phyloP scores from a whole-genome alignment of 2,113 vertebrate species.

The Lethenteron camtschaticum region DNA sequence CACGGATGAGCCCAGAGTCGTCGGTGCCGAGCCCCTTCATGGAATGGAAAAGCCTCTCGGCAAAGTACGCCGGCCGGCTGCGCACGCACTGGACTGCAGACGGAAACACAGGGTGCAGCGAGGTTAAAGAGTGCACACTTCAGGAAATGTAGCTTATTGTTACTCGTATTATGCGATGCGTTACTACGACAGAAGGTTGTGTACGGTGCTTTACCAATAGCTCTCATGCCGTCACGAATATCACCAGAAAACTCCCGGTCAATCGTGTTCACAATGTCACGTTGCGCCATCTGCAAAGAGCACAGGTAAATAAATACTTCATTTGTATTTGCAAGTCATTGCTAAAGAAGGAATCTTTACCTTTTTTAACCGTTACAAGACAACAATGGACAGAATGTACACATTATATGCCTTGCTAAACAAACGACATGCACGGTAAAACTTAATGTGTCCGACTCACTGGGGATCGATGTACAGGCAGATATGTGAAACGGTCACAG shows the following conservation, averaged over 20 bases:
- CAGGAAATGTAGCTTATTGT: not conserved
- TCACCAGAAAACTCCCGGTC: conserved; percentile 34
- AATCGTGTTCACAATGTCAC: conserved; percentile 29
- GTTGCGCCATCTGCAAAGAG: conserved; percentile 30
- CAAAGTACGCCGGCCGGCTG: conserved; percentile 39
- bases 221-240: conserved; percentile 30
- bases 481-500: no score
- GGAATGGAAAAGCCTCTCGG: conserved; percentile 32
- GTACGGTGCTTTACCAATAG: conserved; percentile 26
- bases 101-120: conserved; percentile 8
- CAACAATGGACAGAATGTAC: no score
- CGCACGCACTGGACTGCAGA: conserved; percentile 36
- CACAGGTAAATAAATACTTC: not conserved
- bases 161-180: no score
- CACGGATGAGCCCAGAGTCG: conserved; percentile 35
- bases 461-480: no score
- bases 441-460: no score
- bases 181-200: no score
- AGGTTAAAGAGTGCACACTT: not conserved
- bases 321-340: no score
- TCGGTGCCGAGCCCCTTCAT: conserved; percentile 47
- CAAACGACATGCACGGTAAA: no score
- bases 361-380: no score
- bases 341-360: no score
- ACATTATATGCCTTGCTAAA: no score